Percentiles rank a stretch among this genome's conserved stretches.
Evolutionary conservation across 1,140 invertebrate genomes (phyloP).

Genomic region (Luehdorfia chinensis): DNA sequence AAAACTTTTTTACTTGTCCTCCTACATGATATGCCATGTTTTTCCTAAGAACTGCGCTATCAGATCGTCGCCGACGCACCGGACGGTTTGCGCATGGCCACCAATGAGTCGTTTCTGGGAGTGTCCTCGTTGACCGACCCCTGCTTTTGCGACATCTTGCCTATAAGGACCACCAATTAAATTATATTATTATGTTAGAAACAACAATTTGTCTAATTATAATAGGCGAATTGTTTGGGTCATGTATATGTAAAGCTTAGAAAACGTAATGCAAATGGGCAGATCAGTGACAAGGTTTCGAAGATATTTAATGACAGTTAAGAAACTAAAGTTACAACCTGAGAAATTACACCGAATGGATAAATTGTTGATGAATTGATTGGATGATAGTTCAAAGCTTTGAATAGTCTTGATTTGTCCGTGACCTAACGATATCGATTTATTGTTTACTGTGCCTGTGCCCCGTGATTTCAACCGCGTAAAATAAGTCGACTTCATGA

Average conservation of each 20-base stretch:
- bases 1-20: conserved; percentile 1
- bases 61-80: conserved; percentile 12
- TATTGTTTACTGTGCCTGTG: too few species aligned
- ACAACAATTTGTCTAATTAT: conserved; percentile 13
- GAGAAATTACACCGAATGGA: too few species aligned
- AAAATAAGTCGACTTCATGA: too few species aligned
- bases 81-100: conserved; percentile 16
- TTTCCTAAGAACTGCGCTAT: conserved; percentile 15
- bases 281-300: too few species aligned
- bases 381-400: too few species aligned
- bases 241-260: not conserved
- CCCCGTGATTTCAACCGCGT: too few species aligned
- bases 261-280: conserved; percentile 1
- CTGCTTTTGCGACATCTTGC: conserved; percentile 23
- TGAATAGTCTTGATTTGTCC: too few species aligned
- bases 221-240: conserved; percentile 17
- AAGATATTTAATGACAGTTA: too few species aligned
- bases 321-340: too few species aligned
- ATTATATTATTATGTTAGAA: conserved; percentile 17
- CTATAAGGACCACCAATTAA: conserved; percentile 8
- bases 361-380: too few species aligned
- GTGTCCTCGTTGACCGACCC: conserved; percentile 29
- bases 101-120: conserved; percentile 30
- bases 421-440: too few species aligned
- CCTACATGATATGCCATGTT: not conserved